Percentiles rank a stretch among this genome's conserved stretches.
phyloP scores from a whole-genome alignment of 1,140 invertebrate species.

The Drosophila arawakana region DNA sequence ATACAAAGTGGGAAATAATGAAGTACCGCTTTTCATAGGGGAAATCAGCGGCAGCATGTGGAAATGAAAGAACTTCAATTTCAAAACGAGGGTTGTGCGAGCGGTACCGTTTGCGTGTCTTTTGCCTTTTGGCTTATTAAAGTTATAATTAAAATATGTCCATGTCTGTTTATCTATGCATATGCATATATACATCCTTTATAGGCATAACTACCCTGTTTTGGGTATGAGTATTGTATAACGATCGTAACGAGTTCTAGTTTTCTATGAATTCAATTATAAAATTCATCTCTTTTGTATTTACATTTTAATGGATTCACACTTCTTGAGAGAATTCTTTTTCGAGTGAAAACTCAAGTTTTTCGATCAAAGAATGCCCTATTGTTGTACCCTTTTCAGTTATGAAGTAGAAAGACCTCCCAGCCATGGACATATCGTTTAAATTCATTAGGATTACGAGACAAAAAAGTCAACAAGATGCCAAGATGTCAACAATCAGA shows the following conservation, averaged over 20 bases:
- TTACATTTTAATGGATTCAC: conserved; percentile 77
- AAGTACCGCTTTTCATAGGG: conserved; percentile 57
- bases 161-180: conserved; percentile 15
- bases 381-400: conserved; percentile 50
- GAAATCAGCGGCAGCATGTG: conserved; percentile 26
- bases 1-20: conserved; percentile 82
- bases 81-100: conserved; percentile 41
- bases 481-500: conserved; percentile 52
- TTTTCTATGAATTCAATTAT: conserved; percentile 76
- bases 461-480: conserved; percentile 78
- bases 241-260: conserved; percentile 20
- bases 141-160: conserved; percentile 82
- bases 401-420: conserved; percentile 21
- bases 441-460: conserved; percentile 81
- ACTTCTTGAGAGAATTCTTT: conserved; percentile 27
- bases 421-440: conserved; percentile 51
- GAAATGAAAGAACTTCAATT: conserved; percentile 48
- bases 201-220: conserved; percentile 5
- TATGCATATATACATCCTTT: neutral
- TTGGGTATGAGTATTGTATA: neutral
- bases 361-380: conserved; percentile 18
- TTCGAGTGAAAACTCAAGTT: neutral
- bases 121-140: conserved; percentile 74
- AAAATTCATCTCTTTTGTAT: conserved; percentile 65
- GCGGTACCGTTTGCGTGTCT: conserved; percentile 42